phyloP scores from a whole-genome alignment of 2,797 vertebrate species.

The Ptychobarbus kaznakovi region DNA sequence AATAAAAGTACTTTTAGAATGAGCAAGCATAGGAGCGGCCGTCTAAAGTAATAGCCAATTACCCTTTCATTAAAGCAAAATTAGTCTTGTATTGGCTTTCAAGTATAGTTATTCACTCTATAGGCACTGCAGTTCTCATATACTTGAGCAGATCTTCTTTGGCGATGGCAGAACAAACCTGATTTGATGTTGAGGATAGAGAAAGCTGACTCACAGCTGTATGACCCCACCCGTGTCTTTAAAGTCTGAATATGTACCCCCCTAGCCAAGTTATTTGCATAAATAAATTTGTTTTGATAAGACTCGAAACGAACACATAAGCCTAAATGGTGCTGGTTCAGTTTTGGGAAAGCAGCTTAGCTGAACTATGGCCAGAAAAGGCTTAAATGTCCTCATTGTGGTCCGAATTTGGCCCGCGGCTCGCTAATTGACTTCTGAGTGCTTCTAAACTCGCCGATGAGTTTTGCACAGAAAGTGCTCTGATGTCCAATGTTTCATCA shows the following conservation, averaged over 20 bases:
- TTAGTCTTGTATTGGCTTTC: neutral
- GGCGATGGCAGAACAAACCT: neutral
- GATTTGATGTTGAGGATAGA: neutral
- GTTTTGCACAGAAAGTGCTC: neutral
- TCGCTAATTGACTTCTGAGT: neutral
- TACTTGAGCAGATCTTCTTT: neutral
- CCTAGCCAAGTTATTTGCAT: slow-evolving; percentile 6
- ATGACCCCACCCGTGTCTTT: neutral
- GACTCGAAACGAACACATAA: neutral
- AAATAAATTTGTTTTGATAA: slow-evolving; percentile 11
- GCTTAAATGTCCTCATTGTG: neutral
- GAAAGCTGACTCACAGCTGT: neutral
- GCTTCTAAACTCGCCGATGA: slow-evolving; percentile 10
- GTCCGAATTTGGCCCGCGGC: neutral
- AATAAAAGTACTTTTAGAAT: too few species aligned
- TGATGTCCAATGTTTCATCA: slow-evolving; percentile 21
- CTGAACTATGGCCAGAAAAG: slow-evolving; percentile 14
- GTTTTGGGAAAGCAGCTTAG: slow-evolving; percentile 6
- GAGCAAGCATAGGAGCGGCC: too few species aligned
- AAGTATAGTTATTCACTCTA: neutral
- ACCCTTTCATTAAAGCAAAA: neutral
- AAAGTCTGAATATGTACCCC: neutral
- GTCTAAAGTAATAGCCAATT: too few species aligned
- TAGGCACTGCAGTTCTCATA: neutral
- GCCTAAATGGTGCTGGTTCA: neutral